Evolutionary conservation across 2,797 vertebrate genomes (phyloP), one percentile per base, ranked within the genome.

Genomic region (Octomys mimax): DNA sequence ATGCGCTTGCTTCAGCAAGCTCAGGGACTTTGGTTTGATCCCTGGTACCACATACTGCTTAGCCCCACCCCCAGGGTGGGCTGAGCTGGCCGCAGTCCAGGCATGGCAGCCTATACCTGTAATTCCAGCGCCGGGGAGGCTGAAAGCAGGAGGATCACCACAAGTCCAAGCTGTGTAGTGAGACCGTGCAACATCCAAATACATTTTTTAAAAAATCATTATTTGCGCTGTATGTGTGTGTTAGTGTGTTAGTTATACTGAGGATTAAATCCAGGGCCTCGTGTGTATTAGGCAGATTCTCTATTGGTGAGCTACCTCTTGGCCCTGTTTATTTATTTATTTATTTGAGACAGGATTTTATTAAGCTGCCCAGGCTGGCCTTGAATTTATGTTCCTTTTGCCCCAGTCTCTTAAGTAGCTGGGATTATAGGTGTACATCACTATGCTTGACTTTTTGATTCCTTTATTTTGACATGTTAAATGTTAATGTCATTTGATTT

Each of bases 401-500:
- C 49, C 3, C 54, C 31, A 79, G 77, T 31, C 49, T 77, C 46
- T 33, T 31, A 54, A 54, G 49, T 11, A 79, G 42, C 42, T 79
- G 14, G 18, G 49, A 52, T 79, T 78, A 78, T 28, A 31, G 46
- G 28, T 78, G 46, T 78, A 31, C 42, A 52, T 78, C 16, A 78
- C 7, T 31, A 54, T 33, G 18, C 49, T 49, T 52, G 75, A 77
- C 73, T 49, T 77, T 26, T 8, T 73, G 11, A 22, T 90, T 3
- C 33, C 80, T 96, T 95, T 87, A 42, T 79, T 96, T 93, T 96
- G 26, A 36, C 4, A 68, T 86, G 36, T n/a, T 61, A 7, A 94
- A 26, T 84, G 86, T 18, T 94, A 87, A 82, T 6, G 70, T 89
- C 46, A 70, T 87, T 95, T 73, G 39, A 4, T 3, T 78, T 90